Conservation (phyloP, 2,888 invertebrate species). For the Epirrhoe tristata region DNA sequence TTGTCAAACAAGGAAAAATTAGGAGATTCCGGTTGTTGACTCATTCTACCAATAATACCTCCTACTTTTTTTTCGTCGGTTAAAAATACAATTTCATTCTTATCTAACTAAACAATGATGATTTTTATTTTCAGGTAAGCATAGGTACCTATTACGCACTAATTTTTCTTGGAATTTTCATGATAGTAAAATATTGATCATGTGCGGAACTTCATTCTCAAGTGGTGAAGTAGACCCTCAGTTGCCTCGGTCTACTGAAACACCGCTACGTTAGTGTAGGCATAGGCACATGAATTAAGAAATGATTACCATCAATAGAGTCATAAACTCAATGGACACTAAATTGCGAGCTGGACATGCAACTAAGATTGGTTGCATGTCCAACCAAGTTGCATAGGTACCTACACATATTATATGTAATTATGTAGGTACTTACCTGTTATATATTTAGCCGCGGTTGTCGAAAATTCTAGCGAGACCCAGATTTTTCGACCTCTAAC, state of each 20-base stretch:
- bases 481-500: too few relatives aligned
- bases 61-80: too few relatives aligned
- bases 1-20: constrained; percentile 16
- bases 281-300: too few relatives aligned
- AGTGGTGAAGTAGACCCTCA: not conserved
- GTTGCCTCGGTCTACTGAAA: too few relatives aligned
- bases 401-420: not conserved
- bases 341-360: constrained; percentile 17
- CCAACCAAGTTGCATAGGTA: too few relatives aligned
- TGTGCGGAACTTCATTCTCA: too few relatives aligned
- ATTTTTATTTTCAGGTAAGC: constrained; percentile 6
- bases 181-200: too few relatives aligned
- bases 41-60: constrained; percentile 42
- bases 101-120: constrained; percentile 47
- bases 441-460: too few relatives aligned
- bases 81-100: constrained; percentile 50
- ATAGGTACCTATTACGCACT: constrained; percentile 2
- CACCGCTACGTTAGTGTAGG: too few relatives aligned
- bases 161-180: not conserved
- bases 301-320: constrained; percentile 20
- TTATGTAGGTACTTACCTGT: too few relatives aligned
- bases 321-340: constrained; percentile 15
- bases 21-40: constrained; percentile 49
- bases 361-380: not conserved
- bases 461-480: too few relatives aligned